These are phyloP conservation scores for Perdita meconis DNA, from an alignment of 2,888 invertebrate genomes.

Conservation along the genomic window DNA sequence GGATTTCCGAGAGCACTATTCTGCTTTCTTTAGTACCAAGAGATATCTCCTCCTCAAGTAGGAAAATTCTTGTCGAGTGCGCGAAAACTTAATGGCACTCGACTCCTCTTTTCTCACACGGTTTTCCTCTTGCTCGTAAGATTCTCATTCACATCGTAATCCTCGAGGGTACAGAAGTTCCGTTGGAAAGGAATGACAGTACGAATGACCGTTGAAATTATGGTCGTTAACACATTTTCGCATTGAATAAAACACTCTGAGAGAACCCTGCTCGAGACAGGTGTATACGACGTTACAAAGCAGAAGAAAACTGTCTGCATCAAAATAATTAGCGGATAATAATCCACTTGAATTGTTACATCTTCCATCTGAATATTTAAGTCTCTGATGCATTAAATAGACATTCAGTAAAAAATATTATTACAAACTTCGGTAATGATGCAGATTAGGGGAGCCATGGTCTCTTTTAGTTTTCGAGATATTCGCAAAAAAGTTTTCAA, in stretches of 20 bases:
- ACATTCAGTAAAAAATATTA: too few species aligned
- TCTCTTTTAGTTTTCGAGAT: too few species aligned
- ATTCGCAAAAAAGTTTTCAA: too few species aligned
- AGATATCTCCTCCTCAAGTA: constrained; percentile 29
- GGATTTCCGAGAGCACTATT: constrained; percentile 5
- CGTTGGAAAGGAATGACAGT: constrained; percentile 37
- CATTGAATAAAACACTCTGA: constrained; percentile 6
- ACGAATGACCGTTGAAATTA: constrained; percentile 25
- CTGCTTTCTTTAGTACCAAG: constrained; percentile 15
- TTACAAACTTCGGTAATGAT: too few species aligned
- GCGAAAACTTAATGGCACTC: constrained; percentile 44
- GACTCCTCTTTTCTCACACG: constrained; percentile 25
- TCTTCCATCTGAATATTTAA: too few species aligned
- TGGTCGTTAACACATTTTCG: constrained; percentile 45
- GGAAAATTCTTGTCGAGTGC: constrained; percentile 41
- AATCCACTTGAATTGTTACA: not conserved
- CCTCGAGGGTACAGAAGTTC: constrained; percentile 29
- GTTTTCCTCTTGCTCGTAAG: constrained; percentile 27
- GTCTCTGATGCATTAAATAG: too few species aligned
- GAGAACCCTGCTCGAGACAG: not conserved
- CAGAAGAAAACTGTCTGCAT: not conserved
- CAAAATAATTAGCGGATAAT: not conserved
- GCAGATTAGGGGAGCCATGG: too few species aligned
- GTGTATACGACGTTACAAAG: not conserved
- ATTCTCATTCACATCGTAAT: constrained; percentile 39